Evolutionary conservation across 2,113 vertebrate genomes (phyloP).

Genomic region (Canis aureus): DNA sequence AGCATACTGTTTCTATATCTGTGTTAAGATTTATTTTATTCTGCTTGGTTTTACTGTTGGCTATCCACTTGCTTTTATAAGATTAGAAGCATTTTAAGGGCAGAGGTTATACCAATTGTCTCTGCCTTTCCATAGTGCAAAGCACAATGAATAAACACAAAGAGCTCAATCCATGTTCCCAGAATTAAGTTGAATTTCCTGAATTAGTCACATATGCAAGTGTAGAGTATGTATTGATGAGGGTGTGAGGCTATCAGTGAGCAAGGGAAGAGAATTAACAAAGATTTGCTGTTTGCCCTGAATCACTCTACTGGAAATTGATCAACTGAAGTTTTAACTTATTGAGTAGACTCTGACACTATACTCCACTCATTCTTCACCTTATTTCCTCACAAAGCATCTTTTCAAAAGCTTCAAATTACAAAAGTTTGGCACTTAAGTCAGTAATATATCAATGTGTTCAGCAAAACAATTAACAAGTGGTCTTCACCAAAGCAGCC

Average conservation of each 20-base stretch:
- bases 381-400: background rate
- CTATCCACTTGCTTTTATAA: constrained; percentile 35
- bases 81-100: constrained; percentile 28
- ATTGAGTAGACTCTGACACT: background rate
- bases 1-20: background rate
- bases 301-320: constrained; percentile 3
- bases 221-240: background rate
- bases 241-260: background rate
- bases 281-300: background rate
- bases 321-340: constrained; percentile 42
- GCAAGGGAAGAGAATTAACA: constrained; percentile 13
- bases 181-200: constrained; percentile 33
- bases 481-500: background rate
- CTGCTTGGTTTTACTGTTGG: background rate
- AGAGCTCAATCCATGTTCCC: background rate
- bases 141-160: background rate
- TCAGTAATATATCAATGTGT: background rate
- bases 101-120: background rate
- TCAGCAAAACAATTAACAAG: background rate
- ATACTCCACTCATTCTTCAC: background rate
- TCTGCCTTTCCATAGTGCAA: background rate
- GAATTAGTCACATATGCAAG: background rate
- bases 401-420: background rate
- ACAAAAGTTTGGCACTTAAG: background rate
- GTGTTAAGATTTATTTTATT: constrained; percentile 32